These are phyloP conservation scores for Megaustenia siamemsis DNA, from an alignment of 2,888 invertebrate species.

Conservation along the genomic window DNA sequence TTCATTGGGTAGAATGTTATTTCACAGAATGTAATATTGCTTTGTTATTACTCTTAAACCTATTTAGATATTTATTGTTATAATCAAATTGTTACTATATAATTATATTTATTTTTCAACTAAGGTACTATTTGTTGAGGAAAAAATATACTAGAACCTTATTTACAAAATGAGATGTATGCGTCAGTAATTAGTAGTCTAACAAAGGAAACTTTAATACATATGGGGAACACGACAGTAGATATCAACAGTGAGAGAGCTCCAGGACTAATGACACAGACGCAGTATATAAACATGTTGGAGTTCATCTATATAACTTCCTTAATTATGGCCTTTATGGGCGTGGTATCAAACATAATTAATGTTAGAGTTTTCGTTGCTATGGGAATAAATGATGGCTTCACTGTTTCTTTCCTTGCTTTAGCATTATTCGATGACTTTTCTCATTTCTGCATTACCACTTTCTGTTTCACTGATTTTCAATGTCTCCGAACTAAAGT, in stretches of 20 bases:
- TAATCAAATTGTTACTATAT: too few species aligned
- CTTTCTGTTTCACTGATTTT: not conserved
- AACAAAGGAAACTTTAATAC: not conserved
- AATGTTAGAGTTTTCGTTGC: not conserved
- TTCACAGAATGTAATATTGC: too few species aligned
- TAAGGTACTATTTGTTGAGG: too few species aligned
- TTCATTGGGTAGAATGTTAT: too few species aligned
- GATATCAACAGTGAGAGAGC: not conserved
- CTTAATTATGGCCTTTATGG: not conserved
- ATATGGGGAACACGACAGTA: not conserved
- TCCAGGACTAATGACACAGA: not conserved
- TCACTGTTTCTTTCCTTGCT: constrained; percentile 2
- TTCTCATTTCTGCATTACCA: not conserved
- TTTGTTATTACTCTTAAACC: too few species aligned
- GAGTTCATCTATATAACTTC: not conserved
- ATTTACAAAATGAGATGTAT: too few species aligned
- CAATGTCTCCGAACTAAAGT: not conserved
- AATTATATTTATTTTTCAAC: too few species aligned
- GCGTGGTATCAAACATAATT: not conserved
- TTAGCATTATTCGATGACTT: not conserved
- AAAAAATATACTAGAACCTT: too few species aligned
- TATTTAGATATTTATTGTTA: too few species aligned
- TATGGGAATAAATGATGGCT: constrained; percentile 12
- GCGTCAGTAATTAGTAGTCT: too few species aligned
- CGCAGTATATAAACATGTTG: not conserved